Base-by-base conservation (phyloP, 2,888 invertebrate genomes). In the Euplagia quadripunctaria region DNA sequence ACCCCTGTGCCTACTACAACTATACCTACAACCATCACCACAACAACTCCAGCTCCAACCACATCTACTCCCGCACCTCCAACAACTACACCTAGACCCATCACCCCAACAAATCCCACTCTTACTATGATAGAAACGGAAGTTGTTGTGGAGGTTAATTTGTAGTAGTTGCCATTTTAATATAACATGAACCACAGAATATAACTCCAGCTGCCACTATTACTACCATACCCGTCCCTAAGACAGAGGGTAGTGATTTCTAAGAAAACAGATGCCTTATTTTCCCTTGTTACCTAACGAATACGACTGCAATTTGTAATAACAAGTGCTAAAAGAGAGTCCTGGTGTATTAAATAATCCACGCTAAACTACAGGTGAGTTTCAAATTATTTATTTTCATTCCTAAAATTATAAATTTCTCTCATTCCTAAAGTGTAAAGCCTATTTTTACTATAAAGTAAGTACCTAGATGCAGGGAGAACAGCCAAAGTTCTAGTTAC, bases 251-350 rank as follows among this genome's bases (percentile, higher is more conserved):
- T 7, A 79, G 85, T 0, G 87, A 88, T 3, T 90, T 91, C 83
- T 84, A 85, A 11, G 85, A 84, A 9, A 94, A 94, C 74, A 94
- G 94, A 7, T 94, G 94, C 80, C 94, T 94, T 85, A 85, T 67
- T 81, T 91, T 42, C 93, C 93, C 84, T 92, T 91, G 93, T 80
- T 93, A 75, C 92, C 94, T 4, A 88, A 92, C 74, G 88, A 87
- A 71, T 75, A 79, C 16, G 85, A 92, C 72, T 94, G 93, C 83
- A 90, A 86, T 68, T 79, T 84, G 6, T 95, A 94, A 89, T 94
- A 1, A 93, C 81, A 90, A 70, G 71, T 89, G 9, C 78, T 82
- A 17, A 85, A 85, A 64, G 46, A 82, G 16, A 93, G 93, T 69
- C 77, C 91, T 4, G 46, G 63, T 1, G 70, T 77, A 0, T 80